Percentiles rank a stretch among this genome's conserved stretches.
Evolutionary conservation across 2,113 vertebrate species (phyloP).

Genomic region (Fulmarus glacialis): DNA sequence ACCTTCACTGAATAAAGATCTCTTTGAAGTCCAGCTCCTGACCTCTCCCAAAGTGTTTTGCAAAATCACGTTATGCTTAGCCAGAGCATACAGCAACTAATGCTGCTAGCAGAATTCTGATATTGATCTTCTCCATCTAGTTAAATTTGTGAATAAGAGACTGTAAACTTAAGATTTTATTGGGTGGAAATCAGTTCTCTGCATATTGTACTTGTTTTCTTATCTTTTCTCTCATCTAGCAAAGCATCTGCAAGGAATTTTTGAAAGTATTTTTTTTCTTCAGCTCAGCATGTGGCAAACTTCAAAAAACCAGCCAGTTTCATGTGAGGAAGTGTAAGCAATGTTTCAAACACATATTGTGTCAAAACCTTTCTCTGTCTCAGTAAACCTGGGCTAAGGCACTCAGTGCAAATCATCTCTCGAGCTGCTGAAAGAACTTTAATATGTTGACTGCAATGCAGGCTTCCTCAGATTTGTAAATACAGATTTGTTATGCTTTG

Average conservation of each 20-base stretch:
- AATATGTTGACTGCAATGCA: slow-evolving; percentile 14
- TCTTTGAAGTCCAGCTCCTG: neutral
- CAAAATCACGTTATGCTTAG: neutral
- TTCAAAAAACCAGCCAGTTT: neutral
- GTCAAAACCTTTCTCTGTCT: slow-evolving; percentile 21
- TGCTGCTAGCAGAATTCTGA: neutral
- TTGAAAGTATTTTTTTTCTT: neutral
- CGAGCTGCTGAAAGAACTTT: neutral
- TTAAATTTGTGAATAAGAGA: neutral
- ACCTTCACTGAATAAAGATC: neutral
- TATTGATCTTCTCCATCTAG: neutral
- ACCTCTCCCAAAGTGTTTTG: neutral
- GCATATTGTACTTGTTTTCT: neutral
- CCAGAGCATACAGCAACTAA: neutral
- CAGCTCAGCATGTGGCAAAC: slow-evolving; percentile 7
- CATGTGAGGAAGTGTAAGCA: neutral
- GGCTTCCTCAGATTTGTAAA: slow-evolving; percentile 32
- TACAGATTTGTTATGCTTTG: slow-evolving; percentile 43
- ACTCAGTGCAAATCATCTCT: slow-evolving; percentile 4
- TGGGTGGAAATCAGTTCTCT: neutral
- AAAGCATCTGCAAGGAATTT: neutral
- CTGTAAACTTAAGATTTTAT: neutral
- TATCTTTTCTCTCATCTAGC: neutral
- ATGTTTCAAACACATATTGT: neutral
- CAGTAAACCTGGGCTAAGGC: neutral